These are phyloP conservation scores for Dicerorhinus sumatrensis DNA, from an alignment of 2,113 vertebrate species.

Conservation along the genomic window DNA sequence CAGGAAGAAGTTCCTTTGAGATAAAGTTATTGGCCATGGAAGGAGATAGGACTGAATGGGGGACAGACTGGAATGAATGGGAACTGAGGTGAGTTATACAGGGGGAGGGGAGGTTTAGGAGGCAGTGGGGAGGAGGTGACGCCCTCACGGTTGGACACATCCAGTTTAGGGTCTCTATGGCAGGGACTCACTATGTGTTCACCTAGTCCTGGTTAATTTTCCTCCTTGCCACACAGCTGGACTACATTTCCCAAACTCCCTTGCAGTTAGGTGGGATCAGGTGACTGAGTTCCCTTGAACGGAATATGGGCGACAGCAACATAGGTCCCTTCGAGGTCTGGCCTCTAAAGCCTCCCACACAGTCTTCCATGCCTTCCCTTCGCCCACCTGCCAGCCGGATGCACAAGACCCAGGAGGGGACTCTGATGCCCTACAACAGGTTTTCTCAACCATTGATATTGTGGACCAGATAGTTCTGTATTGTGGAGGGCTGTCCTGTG, in stretches of 20 bases:
- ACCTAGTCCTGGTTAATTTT: not conserved
- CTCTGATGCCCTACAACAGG: accelerated
- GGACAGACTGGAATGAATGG: not conserved
- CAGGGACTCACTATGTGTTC: not conserved
- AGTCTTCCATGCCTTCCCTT: not conserved
- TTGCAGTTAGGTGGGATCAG: not conserved
- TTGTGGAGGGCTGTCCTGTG: not conserved
- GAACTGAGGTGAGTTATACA: not conserved
- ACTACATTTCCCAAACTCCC: not conserved
- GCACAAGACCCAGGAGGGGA: not conserved
- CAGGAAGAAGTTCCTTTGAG: not conserved
- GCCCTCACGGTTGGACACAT: accelerated
- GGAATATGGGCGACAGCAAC: not conserved
- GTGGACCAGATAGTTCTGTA: not conserved
- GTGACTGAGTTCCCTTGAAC: not conserved
- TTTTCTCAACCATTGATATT: not conserved
- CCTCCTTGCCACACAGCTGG: no score
- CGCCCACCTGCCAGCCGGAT: not conserved
- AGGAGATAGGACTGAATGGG: not conserved
- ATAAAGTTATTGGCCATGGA: not conserved
- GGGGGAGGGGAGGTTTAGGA: not conserved
- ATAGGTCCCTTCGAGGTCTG: not conserved
- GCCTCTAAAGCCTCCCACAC: not conserved
- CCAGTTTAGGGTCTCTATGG: not conserved
- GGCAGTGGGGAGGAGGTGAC: not conserved